Conservation (phyloP, 2,888 invertebrate species). For the Drosophila tripunctata region DNA sequence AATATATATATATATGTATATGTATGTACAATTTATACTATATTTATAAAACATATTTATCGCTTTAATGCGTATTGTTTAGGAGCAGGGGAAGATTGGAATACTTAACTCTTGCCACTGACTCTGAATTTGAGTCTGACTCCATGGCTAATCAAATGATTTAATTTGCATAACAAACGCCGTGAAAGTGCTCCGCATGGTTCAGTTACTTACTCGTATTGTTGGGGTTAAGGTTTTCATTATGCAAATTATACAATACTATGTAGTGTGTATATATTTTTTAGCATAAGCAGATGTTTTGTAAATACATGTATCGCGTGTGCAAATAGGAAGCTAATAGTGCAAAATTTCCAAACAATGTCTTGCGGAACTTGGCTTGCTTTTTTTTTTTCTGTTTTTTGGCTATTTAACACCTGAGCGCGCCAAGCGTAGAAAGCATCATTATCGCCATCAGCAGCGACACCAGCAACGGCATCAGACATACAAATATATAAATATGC, state of each 20-base stretch:
- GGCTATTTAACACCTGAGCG: constrained; percentile 73
- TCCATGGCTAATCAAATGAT: constrained; percentile 64
- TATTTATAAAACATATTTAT: constrained; percentile 38
- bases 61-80: constrained; percentile 47
- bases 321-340: constrained; percentile 70
- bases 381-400: constrained; percentile 12
- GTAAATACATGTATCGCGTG: constrained; percentile 33
- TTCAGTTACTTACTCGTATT: constrained; percentile 60
- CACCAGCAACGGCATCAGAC: constrained; percentile 4
- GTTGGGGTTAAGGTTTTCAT: constrained; percentile 77
- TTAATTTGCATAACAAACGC: constrained; percentile 74
- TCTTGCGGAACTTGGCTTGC: constrained; percentile 67
- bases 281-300: constrained; percentile 8
- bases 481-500: constrained; percentile 38
- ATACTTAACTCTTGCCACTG: constrained; percentile 24
- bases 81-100: too few species aligned
- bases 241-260: constrained; percentile 66
- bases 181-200: constrained; percentile 65
- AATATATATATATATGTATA: constrained; percentile 4
- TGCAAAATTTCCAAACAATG: constrained; percentile 64
- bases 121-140: neutral
- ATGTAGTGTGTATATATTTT: too few species aligned
- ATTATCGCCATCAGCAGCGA: constrained; percentile 31
- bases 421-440: constrained; percentile 38
- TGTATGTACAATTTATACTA: constrained; percentile 34